These are phyloP conservation scores for Melieria crassipennis DNA, from an alignment of 2,888 invertebrate species.

Conservation along the genomic window DNA sequence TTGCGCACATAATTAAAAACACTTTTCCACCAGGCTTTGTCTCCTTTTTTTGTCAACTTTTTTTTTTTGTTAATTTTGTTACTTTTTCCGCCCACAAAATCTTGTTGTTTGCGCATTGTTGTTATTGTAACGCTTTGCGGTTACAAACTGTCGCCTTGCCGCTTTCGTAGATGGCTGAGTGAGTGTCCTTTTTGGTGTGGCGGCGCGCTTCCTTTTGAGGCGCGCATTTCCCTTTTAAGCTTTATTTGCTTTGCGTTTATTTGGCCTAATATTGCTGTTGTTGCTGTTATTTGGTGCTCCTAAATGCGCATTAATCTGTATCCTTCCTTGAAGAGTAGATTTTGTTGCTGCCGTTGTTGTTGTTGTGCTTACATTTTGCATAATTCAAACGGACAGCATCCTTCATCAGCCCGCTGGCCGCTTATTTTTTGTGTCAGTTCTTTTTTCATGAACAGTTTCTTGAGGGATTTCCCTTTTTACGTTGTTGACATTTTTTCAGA, in stretches of 20 bases:
- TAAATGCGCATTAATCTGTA: conserved; percentile 3
- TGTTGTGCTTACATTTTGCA: not conserved
- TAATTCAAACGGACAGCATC: conserved; percentile 9
- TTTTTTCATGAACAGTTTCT: not conserved
- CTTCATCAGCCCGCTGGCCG: too few species aligned
- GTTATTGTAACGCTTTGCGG: not conserved
- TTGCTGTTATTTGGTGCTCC: not conserved
- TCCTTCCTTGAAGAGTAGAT: not conserved
- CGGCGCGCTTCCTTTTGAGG: too few species aligned
- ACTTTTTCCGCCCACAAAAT: conserved; percentile 12
- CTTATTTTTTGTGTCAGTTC: conserved; percentile 18
- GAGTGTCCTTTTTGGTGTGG: too few species aligned
- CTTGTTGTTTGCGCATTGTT: not conserved
- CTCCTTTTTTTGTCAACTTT: not conserved
- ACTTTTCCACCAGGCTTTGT: conserved; percentile 29
- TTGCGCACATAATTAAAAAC: conserved; percentile 48
- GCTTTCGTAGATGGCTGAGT: too few species aligned
- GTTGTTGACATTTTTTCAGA: conserved; percentile 31
- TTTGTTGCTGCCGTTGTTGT: too few species aligned
- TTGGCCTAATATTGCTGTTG: not conserved
- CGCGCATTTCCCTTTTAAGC: too few species aligned
- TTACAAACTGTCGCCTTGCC: too few species aligned
- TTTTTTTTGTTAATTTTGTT: conserved; percentile 24
- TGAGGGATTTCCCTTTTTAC: conserved; percentile 1
- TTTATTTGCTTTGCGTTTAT: too few species aligned